Evolutionary conservation across 2,888 invertebrate genomes (phyloP), one percentile per base, ranked within the genome.

Genomic region (Ophioninae sp.): DNA sequence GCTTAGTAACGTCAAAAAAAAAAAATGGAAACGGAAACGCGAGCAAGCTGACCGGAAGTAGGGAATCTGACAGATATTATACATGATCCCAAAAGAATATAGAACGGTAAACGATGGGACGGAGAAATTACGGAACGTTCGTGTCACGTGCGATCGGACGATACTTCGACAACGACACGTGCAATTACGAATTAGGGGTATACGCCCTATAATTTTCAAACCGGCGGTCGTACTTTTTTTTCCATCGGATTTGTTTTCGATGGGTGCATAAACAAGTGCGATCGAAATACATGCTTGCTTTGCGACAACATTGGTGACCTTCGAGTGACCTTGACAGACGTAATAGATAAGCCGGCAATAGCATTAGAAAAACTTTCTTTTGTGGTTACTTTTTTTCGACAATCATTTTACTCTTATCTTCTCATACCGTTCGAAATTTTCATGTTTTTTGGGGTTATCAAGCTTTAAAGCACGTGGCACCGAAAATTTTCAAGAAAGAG

Each of bases 1-100:
- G 61, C 37, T 37, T 37, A n/a, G 30, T 13, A 37, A 17, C 64
- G 23, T 64, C 37, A 8, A 21, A 62, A 23, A 61, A 62, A 50
- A 50, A 0, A 30, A 10, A 44, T 0, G 0, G 13, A 17, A 50
- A 44, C 44, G 44, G 20, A 7, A 30, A n/a, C 30, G n/a, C 23
- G n/a, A 7, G 6, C 69, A 70, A 70, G 57, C 59, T 50, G 74
- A 75, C 82, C 78, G 78, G 82, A 79, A 79, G 74, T 79, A 17
- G 44, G 5, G 20, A 56, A 39, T 59, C 30, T 0, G 21, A 56
- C 56, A 37, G 10, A 68, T 44, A 65, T 23, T 44, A 44, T 44
- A 44, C 44, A 13, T 23, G 30, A 30, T 7, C n/a, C 21, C 13
- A 30, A n/a, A 21, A 37, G 23, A 23, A 56, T 59, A 79, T 39